A percentile compares a stretch with the other conserved stretches of the same genome.
These are phyloP conservation scores for Octodon degus DNA, from an alignment of 2,113 vertebrate species.

Conservation along the genomic window DNA sequence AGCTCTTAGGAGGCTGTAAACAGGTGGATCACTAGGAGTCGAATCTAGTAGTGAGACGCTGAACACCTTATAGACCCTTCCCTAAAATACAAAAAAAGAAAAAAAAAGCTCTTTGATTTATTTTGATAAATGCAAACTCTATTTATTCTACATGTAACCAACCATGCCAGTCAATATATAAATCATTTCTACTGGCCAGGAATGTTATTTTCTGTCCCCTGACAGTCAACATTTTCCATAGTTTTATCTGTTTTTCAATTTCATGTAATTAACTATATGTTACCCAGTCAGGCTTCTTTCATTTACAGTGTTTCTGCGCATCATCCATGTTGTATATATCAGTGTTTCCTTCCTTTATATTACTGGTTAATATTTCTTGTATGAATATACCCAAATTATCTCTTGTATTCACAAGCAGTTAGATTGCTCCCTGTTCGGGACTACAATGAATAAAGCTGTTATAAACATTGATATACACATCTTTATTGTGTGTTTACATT, in stretches of 20 bases:
- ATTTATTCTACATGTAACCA: not conserved
- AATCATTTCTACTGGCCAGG: not conserved
- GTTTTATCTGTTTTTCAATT: not conserved
- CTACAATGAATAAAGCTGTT: not conserved
- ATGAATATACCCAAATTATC: not conserved
- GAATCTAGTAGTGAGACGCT: too few relatives aligned
- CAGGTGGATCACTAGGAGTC: too few relatives aligned
- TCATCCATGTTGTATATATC: not conserved
- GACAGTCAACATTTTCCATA: not conserved
- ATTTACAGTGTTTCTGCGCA: not conserved
- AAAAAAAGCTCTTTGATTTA: conserved; percentile 27
- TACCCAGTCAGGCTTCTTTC: not conserved
- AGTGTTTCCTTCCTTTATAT: not conserved
- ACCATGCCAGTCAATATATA: not conserved
- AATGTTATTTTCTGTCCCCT: not conserved
- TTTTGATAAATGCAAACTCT: conserved; percentile 43
- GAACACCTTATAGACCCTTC: too few relatives aligned
- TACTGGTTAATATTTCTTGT: not conserved
- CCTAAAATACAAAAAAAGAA: too few relatives aligned
- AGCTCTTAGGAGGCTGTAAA: too few relatives aligned
- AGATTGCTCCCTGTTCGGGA: not conserved
- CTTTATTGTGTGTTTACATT: not conserved
- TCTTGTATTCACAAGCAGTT: not conserved
- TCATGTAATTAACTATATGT: not conserved
- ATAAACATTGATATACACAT: not conserved